These are phyloP conservation scores for Drosophila orena DNA, from an alignment of 1,140 invertebrate genomes.

Conservation along the genomic window DNA sequence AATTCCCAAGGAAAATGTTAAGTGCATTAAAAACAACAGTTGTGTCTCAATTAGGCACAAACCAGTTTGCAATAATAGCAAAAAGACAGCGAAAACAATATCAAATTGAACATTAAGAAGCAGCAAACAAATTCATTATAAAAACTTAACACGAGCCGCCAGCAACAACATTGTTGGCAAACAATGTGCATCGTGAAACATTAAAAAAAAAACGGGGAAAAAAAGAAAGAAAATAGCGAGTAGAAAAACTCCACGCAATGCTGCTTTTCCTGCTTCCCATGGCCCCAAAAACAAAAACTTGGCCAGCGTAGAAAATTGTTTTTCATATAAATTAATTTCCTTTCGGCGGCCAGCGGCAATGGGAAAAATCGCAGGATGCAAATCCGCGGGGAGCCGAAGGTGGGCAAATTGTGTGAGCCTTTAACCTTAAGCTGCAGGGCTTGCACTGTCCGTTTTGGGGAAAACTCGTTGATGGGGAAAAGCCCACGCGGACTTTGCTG, in stretches of 20 bases:
- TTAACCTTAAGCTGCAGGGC: conserved; percentile 27
- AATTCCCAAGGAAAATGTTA: conserved; percentile 76
- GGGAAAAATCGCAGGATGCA: conserved; percentile 40
- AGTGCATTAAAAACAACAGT: conserved; percentile 64
- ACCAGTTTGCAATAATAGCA: conserved; percentile 40
- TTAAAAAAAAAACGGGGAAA: conserved; percentile 1
- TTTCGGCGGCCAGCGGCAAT: conserved; percentile 39
- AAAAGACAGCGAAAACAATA: conserved; percentile 13
- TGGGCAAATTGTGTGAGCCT: conserved; percentile 17
- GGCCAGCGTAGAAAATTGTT: conserved; percentile 43
- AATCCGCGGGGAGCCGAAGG: neutral
- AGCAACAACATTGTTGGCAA: conserved; percentile 24
- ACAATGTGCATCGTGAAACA: conserved; percentile 50
- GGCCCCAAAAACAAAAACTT: conserved; percentile 52
- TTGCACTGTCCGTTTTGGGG: conserved; percentile 20
- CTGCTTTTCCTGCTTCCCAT: conserved; percentile 68
- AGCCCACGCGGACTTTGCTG: conserved; percentile 45
- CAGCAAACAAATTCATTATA: conserved; percentile 47
- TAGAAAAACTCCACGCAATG: conserved; percentile 32
- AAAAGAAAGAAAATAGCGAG: neutral
- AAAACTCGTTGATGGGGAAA: conserved; percentile 13
- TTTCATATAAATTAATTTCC: conserved; percentile 67
- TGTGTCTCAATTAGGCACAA: conserved; percentile 70
- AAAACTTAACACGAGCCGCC: conserved; percentile 23
- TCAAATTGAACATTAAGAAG: conserved; percentile 38